Conservation (phyloP, 2,888 invertebrate genomes). For the Hedychridium roseum region DNA sequence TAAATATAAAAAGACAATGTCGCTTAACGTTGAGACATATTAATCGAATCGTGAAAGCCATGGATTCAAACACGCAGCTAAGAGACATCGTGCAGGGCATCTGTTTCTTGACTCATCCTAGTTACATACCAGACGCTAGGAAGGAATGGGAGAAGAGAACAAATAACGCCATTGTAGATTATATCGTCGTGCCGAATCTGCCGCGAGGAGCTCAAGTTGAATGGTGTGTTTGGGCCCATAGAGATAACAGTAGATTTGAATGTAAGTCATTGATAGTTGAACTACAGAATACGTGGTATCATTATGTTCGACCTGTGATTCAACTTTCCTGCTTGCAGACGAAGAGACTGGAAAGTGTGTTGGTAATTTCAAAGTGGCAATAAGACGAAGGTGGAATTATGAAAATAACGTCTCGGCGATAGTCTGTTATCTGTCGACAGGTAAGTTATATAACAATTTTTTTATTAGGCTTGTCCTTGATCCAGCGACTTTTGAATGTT, state of each 20-base stretch:
- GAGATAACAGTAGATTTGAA: slow-evolving; percentile 86
- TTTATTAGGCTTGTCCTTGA: slow-evolving; percentile 10
- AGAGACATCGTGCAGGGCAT: slow-evolving; percentile 86
- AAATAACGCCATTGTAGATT: slow-evolving; percentile 87
- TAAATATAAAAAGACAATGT: slow-evolving; percentile 83
- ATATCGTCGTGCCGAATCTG: slow-evolving; percentile 82
- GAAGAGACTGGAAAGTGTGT: slow-evolving; percentile 91
- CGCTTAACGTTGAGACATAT: slow-evolving; percentile 85
- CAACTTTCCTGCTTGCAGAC: too few relatives aligned
- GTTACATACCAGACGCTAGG: slow-evolving; percentile 77
- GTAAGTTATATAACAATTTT: slow-evolving; percentile 62
- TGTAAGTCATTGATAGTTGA: slow-evolving; percentile 68
- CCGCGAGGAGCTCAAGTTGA: slow-evolving; percentile 85
- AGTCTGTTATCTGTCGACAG: slow-evolving; percentile 82
- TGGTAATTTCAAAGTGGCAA: slow-evolving; percentile 82
- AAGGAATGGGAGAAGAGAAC: slow-evolving; percentile 84
- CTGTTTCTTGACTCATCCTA: slow-evolving; percentile 83
- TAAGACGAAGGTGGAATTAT: slow-evolving; percentile 87
- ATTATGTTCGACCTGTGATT: neutral
- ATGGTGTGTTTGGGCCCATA: slow-evolving; percentile 94
- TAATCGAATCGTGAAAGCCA: slow-evolving; percentile 81
- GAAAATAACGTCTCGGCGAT: slow-evolving; percentile 87
- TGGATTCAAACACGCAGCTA: slow-evolving; percentile 79
- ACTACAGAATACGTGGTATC: slow-evolving; percentile 5
- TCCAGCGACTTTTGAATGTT: slow-evolving; percentile 14